phyloP scores from a whole-genome alignment of 2,113 vertebrate genomes.

The Corvus cornix region DNA sequence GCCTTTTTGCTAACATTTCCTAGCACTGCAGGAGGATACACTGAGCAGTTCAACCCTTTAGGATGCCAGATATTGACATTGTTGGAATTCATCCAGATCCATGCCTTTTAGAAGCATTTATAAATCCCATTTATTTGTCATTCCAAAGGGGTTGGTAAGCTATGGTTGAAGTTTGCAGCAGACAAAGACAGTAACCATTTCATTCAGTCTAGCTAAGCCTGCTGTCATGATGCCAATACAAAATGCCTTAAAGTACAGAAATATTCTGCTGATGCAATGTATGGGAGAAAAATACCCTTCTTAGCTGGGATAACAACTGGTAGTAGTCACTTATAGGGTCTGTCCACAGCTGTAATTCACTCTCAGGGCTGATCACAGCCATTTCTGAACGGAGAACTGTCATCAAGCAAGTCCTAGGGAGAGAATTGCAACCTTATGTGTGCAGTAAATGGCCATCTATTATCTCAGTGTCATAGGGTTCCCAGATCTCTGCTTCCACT shows the following conservation, averaged over 20 bases:
- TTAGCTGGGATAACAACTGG: not conserved
- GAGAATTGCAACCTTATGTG: not conserved
- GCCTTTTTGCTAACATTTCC: not conserved
- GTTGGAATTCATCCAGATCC: not conserved
- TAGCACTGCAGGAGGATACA: not conserved
- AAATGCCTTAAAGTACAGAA: not conserved
- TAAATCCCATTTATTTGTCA: not conserved
- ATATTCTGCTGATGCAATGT: not conserved
- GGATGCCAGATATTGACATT: not conserved
- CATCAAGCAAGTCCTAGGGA: not conserved
- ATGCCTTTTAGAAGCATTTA: not conserved
- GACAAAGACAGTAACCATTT: not conserved
- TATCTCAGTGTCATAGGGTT: not conserved
- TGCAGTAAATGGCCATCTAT: not conserved
- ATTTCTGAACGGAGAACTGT: constrained; percentile 3
- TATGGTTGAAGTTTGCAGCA: not conserved
- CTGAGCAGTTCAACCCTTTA: not conserved
- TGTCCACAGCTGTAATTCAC: not conserved
- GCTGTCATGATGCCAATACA: not conserved
- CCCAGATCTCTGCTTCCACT: not conserved
- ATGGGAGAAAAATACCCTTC: not conserved
- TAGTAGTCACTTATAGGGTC: not conserved
- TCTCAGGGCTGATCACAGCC: not conserved
- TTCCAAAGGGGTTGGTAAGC: not conserved
- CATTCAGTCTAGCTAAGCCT: not conserved